Percentiles rank a stretch among this genome's conserved stretches.
Evolutionary conservation across 2,888 invertebrate species (phyloP).

Genomic region (Synergus gifuensis): DNA sequence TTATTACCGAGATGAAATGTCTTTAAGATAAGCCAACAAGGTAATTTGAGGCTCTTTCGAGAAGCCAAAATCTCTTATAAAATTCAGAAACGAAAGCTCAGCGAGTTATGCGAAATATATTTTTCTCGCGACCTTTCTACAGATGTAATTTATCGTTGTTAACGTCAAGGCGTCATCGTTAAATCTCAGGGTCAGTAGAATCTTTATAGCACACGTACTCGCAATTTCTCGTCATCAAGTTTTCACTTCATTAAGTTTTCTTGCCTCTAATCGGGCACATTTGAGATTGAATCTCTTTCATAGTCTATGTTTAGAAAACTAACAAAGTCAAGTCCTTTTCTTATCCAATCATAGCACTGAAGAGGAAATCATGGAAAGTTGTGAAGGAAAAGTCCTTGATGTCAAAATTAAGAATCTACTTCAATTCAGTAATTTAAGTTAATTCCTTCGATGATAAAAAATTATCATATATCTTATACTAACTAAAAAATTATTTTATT

Average conservation of each 20-base stretch:
- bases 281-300: neutral
- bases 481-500: too few species aligned
- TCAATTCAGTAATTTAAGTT: too few species aligned
- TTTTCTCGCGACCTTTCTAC: conserved; percentile 14
- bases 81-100: neutral
- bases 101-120: neutral
- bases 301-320: conserved; percentile 1
- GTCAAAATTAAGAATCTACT: neutral
- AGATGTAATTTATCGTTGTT: conserved; percentile 33
- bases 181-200: conserved; percentile 36
- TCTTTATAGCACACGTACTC: conserved; percentile 7
- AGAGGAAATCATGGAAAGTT: neutral
- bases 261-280: conserved; percentile 7
- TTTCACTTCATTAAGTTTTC: conserved; percentile 36
- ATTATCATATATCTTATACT: too few species aligned
- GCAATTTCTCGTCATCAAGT: conserved; percentile 32
- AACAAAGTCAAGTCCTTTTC: conserved; percentile 5
- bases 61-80: neutral
- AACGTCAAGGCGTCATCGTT: conserved; percentile 32
- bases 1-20: conserved; percentile 19
- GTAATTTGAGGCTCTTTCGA: neutral
- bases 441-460: too few species aligned
- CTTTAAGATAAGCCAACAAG: conserved; percentile 22
- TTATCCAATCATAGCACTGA: neutral
- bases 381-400: conserved; percentile 4